Percentiles rank a stretch among this genome's conserved stretches.
Conservation (phyloP, 2,113 vertebrate species). For the Rhombomys opimus region DNA sequence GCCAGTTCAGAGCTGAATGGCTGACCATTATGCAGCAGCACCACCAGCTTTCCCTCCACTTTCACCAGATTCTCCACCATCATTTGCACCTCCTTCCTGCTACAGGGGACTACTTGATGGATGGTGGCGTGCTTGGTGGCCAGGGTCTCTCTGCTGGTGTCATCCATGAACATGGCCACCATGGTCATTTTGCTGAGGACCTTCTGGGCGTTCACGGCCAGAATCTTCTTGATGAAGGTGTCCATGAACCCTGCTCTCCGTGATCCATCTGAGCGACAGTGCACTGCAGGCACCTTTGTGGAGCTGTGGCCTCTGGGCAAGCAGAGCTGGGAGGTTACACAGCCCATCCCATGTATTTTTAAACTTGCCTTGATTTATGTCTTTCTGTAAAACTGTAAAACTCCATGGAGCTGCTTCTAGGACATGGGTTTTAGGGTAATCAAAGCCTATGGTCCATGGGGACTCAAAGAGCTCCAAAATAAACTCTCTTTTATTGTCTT, state of each 20-base stretch:
- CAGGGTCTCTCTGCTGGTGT: slow-evolving; percentile 94
- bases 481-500: neutral
- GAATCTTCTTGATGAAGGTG: slow-evolving; percentile 95
- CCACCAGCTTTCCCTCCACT: slow-evolving; percentile 94
- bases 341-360: neutral
- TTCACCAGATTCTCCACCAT: slow-evolving; percentile 96
- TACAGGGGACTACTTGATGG: slow-evolving; percentile 95
- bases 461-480: neutral
- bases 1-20: slow-evolving; percentile 74
- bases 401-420: neutral
- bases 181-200: slow-evolving; percentile 96
- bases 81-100: slow-evolving; percentile 95
- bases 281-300: neutral
- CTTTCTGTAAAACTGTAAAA: neutral
- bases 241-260: slow-evolving; percentile 90
- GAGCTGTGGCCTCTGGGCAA: neutral
- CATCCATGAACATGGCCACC: slow-evolving; percentile 92
- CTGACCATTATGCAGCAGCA: neutral
- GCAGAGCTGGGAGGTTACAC: neutral
- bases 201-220: slow-evolving; percentile 96
- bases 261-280: neutral
- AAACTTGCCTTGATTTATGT: neutral
- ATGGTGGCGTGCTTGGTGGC: slow-evolving; percentile 96
- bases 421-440: neutral
- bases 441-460: neutral